phyloP scores from a whole-genome alignment of 2,888 invertebrate genomes.

The Pediacus dermestoides region DNA sequence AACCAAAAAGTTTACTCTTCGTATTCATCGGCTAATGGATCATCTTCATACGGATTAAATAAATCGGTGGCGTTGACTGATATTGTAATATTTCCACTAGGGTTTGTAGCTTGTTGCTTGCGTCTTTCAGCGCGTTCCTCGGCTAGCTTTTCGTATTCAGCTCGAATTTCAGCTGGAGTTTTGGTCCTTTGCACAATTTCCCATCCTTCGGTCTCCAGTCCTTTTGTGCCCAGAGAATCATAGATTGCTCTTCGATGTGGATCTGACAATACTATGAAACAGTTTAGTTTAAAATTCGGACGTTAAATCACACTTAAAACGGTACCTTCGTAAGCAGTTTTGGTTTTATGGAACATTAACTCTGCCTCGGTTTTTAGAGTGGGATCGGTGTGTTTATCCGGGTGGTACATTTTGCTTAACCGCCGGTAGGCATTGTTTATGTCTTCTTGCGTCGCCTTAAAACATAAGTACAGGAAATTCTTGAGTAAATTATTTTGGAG shows the following conservation, averaged over 20 bases:
- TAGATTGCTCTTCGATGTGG: conserved; percentile 93
- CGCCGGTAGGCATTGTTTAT: conserved; percentile 90
- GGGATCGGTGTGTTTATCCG: conserved; percentile 90
- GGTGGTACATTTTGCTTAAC: conserved; percentile 91
- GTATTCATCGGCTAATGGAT: conserved; percentile 53
- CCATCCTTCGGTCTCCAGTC: conserved; percentile 93
- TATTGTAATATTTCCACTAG: conserved; percentile 81
- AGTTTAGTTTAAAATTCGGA: conserved; percentile 3
- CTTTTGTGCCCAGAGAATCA: conserved; percentile 84
- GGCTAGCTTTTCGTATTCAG: conserved; percentile 89
- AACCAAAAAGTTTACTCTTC: conserved; percentile 35
- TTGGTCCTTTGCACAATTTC: conserved; percentile 87
- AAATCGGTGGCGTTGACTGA: conserved; percentile 91
- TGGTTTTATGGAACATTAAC: conserved; percentile 85
- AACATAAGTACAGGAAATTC: conserved; percentile 20
- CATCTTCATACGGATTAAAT: conserved; percentile 78
- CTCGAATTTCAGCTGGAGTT: conserved; percentile 93
- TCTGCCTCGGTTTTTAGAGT: conserved; percentile 85
- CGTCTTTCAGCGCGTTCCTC: conserved; percentile 82
- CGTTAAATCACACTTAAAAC: conserved; percentile 4
- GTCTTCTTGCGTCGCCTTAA: conserved; percentile 86
- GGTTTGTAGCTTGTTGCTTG: conserved; percentile 87
- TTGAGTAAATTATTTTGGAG: too few species aligned
- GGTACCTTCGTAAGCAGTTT: conserved; percentile 87
- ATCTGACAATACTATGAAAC: conserved; percentile 74